These are phyloP conservation scores for Yponomeuta evonymella DNA, from an alignment of 2,888 invertebrate species.

Conservation along the genomic window DNA sequence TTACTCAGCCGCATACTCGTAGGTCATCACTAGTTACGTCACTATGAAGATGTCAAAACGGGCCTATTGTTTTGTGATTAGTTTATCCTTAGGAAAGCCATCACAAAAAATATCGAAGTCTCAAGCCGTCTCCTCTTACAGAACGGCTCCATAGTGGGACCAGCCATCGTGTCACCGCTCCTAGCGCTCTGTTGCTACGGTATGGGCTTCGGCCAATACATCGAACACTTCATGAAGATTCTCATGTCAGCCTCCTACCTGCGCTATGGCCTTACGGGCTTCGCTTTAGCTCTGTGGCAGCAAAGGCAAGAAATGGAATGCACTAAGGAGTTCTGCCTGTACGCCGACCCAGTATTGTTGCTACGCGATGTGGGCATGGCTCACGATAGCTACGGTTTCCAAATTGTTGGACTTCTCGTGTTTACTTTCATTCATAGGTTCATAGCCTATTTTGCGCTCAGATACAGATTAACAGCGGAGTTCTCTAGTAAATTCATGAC, in stretches of 20 bases:
- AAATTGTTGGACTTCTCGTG: constrained; percentile 72
- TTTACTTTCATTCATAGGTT: constrained; percentile 75
- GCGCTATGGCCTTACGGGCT: constrained; percentile 81
- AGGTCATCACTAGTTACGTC: too few species aligned
- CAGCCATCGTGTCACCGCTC: constrained; percentile 72
- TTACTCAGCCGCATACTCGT: too few species aligned
- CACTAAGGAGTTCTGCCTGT: constrained; percentile 68
- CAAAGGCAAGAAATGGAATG: constrained; percentile 78
- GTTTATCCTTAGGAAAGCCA: too few species aligned
- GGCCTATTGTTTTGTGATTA: too few species aligned
- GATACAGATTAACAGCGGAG: constrained; percentile 73
- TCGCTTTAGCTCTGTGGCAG: constrained; percentile 74
- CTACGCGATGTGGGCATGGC: constrained; percentile 80
- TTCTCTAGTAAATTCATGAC: constrained; percentile 73
- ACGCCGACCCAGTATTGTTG: constrained; percentile 77
- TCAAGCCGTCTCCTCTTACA: constrained; percentile 38
- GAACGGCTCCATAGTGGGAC: constrained; percentile 78
- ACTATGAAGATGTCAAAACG: too few species aligned
- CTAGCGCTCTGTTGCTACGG: constrained; percentile 78
- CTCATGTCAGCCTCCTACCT: constrained; percentile 79
- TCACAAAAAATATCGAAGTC: too few species aligned
- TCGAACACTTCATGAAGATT: constrained; percentile 70
- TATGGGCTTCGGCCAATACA: constrained; percentile 76
- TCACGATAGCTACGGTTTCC: constrained; percentile 63
- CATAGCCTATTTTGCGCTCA: constrained; percentile 74